Evolutionary conservation across 2,797 vertebrate species (phyloP), one percentile per base, ranked within the genome.

Genomic region (Parambassis ranga): DNA sequence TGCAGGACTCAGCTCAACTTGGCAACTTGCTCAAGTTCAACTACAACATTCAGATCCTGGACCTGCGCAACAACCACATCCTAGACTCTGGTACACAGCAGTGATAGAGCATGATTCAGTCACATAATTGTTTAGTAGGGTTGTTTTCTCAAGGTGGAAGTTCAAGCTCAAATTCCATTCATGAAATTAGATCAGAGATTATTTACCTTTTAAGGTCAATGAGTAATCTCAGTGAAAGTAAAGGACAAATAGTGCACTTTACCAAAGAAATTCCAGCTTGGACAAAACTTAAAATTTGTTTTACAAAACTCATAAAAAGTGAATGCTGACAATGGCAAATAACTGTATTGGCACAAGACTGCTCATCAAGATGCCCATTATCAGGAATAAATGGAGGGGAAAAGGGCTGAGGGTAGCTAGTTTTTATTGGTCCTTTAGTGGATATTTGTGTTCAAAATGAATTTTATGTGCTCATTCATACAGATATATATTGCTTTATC

Each of bases 11-110:
- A 0, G 95, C 95, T 0, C 96, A 98, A 81, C 91, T 98, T 2
- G 96, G 96, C 49, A 98, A 96, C 81, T 87, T 98, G 70, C 93
- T 98, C 13, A 97, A 96, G 63, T 98, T 96, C 87, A 98, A 98
- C 90, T 95, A 93, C 81, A 96, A 92, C 86, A 94, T 98, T 64
- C 96, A 98, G 87, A 95, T 95, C 39, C 84, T 98, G 13, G 96
- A 98, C 84, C 90, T 98, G 50, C 91, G 96, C 19, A 98, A 98
- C 89, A 98, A 98, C 81, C 94, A 97, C 42, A 90, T 98, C 83
- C 88, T 97, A 13, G 96, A 98, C 83, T 96, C 96, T 3, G 96
- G 96, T 98, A 81, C 9, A 32, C 23, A 38, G 5, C 44, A n/a
- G 14, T 15, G 30, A 66, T 10, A 1, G 6, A n/a, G 7, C 55